These are phyloP conservation scores for Eptatretus atami DNA, from an alignment of 2,797 vertebrate species.

Conservation along the genomic window DNA sequence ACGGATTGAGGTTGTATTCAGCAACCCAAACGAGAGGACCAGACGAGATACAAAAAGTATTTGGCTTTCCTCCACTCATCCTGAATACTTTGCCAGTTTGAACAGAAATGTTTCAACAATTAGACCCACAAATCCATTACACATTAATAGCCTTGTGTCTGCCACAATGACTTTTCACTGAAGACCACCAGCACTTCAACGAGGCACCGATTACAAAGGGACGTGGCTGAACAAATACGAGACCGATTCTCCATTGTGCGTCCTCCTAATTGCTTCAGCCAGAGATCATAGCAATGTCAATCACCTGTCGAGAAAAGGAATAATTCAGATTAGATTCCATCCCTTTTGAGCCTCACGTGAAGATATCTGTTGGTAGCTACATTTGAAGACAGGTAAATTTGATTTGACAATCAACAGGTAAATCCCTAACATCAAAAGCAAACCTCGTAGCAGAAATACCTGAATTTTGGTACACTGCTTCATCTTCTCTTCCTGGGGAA, in stretches of 20 bases:
- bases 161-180: too few relatives aligned
- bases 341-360: background rate
- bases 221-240: conserved; percentile 96
- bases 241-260: conserved; percentile 90
- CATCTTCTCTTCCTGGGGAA: conserved; percentile 97
- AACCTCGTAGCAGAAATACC: conserved; percentile 15
- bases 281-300: conserved; percentile 98
- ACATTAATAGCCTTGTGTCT: too few relatives aligned
- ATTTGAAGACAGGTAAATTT: too few relatives aligned
- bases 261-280: conserved; percentile 81
- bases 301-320: conserved; percentile 26
- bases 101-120: too few relatives aligned
- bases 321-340: background rate
- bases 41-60: too few relatives aligned
- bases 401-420: background rate
- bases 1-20: too few relatives aligned
- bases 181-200: too few relatives aligned
- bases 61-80: too few relatives aligned
- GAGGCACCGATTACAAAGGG: conserved; percentile 15
- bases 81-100: too few relatives aligned
- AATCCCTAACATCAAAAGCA: background rate
- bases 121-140: too few relatives aligned
- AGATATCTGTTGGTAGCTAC: background rate
- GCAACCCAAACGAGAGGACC: too few relatives aligned
- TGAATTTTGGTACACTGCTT: conserved; percentile 94